Evolutionary conservation across 2,888 invertebrate genomes (phyloP), one percentile per base, ranked within the genome.

Genomic region (Drosophila vallismaia): DNA sequence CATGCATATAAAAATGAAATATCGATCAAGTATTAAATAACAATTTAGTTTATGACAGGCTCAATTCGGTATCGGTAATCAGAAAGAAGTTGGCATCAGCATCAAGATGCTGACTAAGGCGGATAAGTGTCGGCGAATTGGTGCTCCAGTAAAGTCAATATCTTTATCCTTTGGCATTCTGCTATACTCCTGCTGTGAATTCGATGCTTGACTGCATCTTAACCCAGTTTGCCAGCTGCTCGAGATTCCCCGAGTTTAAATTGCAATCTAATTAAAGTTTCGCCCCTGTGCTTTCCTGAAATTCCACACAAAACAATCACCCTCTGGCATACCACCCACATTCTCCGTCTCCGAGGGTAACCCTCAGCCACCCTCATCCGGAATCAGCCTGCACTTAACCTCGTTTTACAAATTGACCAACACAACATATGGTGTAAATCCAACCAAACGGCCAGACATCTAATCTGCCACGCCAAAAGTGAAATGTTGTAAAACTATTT

Each of bases 11-110:
- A 84, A 84, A 86, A 86, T 84, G 84, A 84, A 86, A 84, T 83
- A 86, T 86, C 84, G 84, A 86, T 84, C 79, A 84, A 86, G 81
- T 84, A 84, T 84, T 86, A 84, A 83, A 83, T 83, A 84, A 84
- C 86, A 86, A 81, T 84, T 84, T 83, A 79, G 79, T 86, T 86
- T 80, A 84, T 75, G 84, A 72, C 86, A 71, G 59, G 48, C 46
- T 52, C 19, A 1, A 19, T 19, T 19, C 66, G 48, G 58, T 55
- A 19, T 66, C 33, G 36, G 48, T 73, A 62, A 64, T 75, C 82
- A 56, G 29, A 51, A 50, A 14, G 42, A 19, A 62, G 51, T 36
- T 36, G 36, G 36, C 19, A 1, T 19, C 19, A 19, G 19, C 1
- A 19, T 19, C 19, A 19, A 19, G 19, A 62, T 52, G 64, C 64